A percentile compares a stretch with the other conserved stretches of the same genome.
phyloP scores from a whole-genome alignment of 2,113 vertebrate species.

The Centropus unirufus region DNA sequence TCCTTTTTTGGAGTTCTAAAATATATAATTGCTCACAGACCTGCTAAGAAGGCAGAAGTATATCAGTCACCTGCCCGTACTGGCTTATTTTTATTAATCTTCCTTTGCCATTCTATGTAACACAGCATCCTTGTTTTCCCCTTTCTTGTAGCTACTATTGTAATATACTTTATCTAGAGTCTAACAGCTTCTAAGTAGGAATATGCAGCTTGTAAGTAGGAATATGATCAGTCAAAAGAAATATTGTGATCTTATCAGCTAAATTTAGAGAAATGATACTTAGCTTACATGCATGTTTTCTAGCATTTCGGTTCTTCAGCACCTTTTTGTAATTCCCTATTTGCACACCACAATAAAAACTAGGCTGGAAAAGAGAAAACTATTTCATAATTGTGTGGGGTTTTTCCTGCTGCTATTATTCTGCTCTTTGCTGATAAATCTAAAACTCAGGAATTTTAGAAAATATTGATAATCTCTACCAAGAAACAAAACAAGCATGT shows the following conservation, averaged over 20 bases:
- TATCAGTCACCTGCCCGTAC: neutral
- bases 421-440: neutral
- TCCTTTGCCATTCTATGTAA: neutral
- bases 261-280: neutral
- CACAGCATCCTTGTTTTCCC: neutral
- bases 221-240: neutral
- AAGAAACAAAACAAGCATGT: neutral
- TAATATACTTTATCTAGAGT: neutral
- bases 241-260: neutral
- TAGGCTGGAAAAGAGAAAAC: neutral
- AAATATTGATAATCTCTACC: neutral
- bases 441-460: neutral
- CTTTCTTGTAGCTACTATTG: neutral
- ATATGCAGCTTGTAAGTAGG: neutral
- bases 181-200: neutral
- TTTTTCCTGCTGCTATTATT: neutral
- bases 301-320: neutral
- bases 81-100: neutral
- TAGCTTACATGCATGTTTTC: neutral
- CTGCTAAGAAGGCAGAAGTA: neutral
- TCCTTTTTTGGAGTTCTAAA: neutral
- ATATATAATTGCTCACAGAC: neutral
- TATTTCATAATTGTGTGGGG: neutral
- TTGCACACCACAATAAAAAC: neutral
- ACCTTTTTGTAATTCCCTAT: neutral